A percentile compares a stretch with the other conserved stretches of the same genome.
Evolutionary conservation across 1,140 invertebrate species (phyloP).

Genomic region (Nautilus pompilius): DNA sequence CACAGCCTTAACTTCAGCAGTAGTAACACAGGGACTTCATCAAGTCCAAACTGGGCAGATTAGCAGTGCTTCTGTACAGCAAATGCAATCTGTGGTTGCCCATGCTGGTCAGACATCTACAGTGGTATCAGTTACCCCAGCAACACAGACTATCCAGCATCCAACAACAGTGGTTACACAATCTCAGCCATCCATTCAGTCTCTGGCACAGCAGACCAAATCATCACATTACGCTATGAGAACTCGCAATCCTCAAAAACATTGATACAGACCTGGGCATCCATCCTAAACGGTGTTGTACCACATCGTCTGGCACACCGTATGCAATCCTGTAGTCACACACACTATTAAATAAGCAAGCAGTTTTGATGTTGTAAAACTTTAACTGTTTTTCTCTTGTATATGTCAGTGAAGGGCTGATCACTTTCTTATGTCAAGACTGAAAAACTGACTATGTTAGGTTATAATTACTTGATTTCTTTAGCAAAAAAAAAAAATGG

Average conservation of each 20-base stretch:
- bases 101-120: background rate
- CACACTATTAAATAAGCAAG: too few species aligned
- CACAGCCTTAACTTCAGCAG: constrained; percentile 8
- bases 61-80: constrained; percentile 20
- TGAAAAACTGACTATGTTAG: too few species aligned
- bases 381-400: too few species aligned
- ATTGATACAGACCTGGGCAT: constrained; percentile 12
- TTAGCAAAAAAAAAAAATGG: too few species aligned
- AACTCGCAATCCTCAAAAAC: constrained; percentile 33
- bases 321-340: too few species aligned
- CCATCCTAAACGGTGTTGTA: background rate
- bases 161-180: constrained; percentile 5
- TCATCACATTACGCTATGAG: constrained; percentile 39
- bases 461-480: too few species aligned
- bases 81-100: constrained; percentile 14
- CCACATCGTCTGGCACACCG: too few species aligned
- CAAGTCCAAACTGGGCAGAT: constrained; percentile 21
- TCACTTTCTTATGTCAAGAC: too few species aligned
- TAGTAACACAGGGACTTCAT: constrained; percentile 13
- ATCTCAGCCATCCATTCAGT: constrained; percentile 8
- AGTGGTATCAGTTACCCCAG: background rate
- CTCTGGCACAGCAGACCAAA: constrained; percentile 16
- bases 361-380: too few species aligned
- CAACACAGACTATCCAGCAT: constrained; percentile 11
- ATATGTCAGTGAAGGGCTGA: too few species aligned